These are phyloP conservation scores for Xylophagus ater DNA, from an alignment of 2,888 invertebrate species.

Conservation along the genomic window DNA sequence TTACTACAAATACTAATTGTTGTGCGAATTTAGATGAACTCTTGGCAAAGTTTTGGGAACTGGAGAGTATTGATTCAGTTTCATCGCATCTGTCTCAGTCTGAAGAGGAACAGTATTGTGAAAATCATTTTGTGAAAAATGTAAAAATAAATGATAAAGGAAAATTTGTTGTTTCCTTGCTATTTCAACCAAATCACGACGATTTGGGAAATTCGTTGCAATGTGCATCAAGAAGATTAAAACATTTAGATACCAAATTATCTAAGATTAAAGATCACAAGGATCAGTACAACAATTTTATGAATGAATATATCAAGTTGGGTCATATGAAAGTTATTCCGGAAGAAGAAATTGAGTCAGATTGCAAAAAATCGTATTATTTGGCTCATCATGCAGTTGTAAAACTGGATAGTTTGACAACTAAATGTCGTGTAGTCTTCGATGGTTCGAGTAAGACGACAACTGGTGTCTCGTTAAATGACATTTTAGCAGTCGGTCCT, in stretches of 20 bases:
- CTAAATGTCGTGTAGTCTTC: constrained; percentile 9
- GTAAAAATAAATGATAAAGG: neutral
- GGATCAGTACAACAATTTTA: neutral
- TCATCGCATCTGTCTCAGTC: neutral
- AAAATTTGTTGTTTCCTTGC: neutral
- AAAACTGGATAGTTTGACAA: neutral
- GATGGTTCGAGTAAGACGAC: constrained; percentile 1
- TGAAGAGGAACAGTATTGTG: constrained; percentile 1
- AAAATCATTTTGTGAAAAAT: neutral
- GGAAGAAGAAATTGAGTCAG: neutral
- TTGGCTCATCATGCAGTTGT: too few species aligned
- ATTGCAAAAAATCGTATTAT: too few species aligned
- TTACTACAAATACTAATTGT: too few species aligned
- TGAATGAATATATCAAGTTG: neutral
- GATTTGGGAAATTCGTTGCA: neutral
- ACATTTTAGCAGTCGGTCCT: constrained; percentile 3
- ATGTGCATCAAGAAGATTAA: neutral
- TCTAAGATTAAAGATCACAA: neutral
- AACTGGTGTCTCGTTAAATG: constrained; percentile 6
- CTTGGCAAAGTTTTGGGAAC: neutral
- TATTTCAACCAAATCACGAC: neutral
- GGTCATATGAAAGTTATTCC: neutral
- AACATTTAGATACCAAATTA: neutral
- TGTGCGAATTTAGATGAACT: neutral
- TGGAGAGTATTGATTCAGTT: neutral